Evolutionary conservation across 35 echinoderm and acorn worm genomes (phyloP), one percentile per base, ranked within the genome.

Genomic region (Acanthaster planci): DNA sequence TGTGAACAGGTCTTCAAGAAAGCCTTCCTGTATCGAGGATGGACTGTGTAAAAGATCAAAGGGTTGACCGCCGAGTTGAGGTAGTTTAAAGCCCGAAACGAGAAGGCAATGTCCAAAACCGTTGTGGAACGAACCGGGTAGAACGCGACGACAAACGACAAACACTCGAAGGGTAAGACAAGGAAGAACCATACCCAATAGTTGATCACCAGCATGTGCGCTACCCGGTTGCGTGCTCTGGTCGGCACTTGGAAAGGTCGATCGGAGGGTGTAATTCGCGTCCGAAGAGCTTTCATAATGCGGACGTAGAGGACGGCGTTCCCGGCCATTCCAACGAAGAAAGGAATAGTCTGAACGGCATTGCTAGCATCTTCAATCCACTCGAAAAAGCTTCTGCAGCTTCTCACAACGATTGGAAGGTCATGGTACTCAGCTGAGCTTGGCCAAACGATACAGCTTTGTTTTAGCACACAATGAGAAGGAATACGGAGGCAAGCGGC

Each of bases 1-100:
- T 15, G 34, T 9, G 15, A 7, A 8, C 23, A 72, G 10, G 64
- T 72, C 22, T 32, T 40, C 6, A 85, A 16, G 57, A 88, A 88
- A 3, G 86, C 86, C 35, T 59, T 60, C 21, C 77, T 80, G 37
- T 88, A 88, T 4, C 78, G 51, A 38, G 76, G 76, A 53, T 77
- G 78, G 21, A 88, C 39, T 17, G 78, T 52, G 26, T 53, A 80
- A 55, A 80, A 88, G 5, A 88, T 52, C 23, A 88, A 34, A 22
- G 77, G 52, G 52, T 88, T 88, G 10, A 40, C 59, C 12, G 77
- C 86, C 80, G 77, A 88, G 42, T 88, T 88, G 0, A 88, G 36
- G 77, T 88, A 88, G 38, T 27, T 38, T 17, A 88, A 40, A 59
- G 57, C 54, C 16, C 78, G 50, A 8, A 50, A 60, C 17, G 51